These are phyloP conservation scores for Colinus virginianus DNA, from an alignment of 2,113 vertebrate species.

Conservation along the genomic window DNA sequence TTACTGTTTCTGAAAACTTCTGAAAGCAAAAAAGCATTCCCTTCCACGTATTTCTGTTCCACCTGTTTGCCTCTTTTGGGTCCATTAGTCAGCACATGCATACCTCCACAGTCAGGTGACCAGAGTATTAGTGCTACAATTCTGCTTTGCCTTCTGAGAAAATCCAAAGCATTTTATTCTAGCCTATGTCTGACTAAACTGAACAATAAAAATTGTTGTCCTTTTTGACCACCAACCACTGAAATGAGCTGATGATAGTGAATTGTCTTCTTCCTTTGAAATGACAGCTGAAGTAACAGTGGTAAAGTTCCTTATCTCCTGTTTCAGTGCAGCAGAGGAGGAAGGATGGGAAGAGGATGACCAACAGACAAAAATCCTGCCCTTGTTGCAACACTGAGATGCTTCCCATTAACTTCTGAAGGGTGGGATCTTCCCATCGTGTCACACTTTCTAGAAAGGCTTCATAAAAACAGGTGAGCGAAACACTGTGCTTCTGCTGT, in stretches of 20 bases:
- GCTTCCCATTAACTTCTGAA: neutral
- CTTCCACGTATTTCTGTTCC: neutral
- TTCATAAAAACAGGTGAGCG: neutral
- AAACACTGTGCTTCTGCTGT: neutral
- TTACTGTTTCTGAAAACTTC: neutral
- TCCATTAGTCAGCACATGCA: neutral
- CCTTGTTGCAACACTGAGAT: neutral
- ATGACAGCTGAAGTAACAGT: constrained; percentile 55
- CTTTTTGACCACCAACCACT: constrained; percentile 31
- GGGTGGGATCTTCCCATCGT: neutral
- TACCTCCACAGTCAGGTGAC: neutral
- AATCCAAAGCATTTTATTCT: constrained; percentile 59
- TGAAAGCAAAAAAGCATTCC: neutral
- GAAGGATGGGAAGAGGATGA: neutral
- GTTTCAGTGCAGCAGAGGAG: neutral
- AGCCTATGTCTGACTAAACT: constrained; percentile 48
- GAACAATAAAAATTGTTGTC: constrained; percentile 65
- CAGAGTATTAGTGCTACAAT: neutral
- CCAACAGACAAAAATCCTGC: neutral
- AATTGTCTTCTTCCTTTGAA: constrained; percentile 48
- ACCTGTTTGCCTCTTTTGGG: neutral
- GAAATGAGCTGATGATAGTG: constrained; percentile 52
- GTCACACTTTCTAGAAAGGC: neutral
- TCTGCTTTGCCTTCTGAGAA: neutral
- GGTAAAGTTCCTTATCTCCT: constrained; percentile 25